These are phyloP conservation scores for Furcifer pardalis DNA, from an alignment of 2,797 vertebrate species.

Conservation along the genomic window DNA sequence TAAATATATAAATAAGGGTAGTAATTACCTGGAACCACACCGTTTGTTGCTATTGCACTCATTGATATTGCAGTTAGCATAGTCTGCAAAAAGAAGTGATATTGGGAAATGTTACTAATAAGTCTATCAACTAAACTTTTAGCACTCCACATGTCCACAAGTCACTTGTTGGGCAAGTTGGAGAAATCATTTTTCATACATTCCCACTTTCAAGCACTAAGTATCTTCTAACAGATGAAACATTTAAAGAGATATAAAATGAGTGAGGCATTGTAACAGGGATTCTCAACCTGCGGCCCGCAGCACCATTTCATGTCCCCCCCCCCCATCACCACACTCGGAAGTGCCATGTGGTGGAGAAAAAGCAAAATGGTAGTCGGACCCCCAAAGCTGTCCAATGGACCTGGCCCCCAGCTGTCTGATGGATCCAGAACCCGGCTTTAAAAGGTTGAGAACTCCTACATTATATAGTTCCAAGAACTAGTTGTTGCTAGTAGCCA, in stretches of 20 bases:
- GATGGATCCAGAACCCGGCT: too few species aligned
- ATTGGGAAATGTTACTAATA: not conserved
- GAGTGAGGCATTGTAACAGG: not conserved
- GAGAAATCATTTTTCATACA: not conserved
- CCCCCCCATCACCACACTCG: too few species aligned
- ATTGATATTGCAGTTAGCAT: slow-evolving; percentile 98
- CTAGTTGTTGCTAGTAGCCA: not conserved
- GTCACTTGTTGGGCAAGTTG: not conserved
- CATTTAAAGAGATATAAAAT: not conserved
- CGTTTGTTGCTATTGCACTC: slow-evolving; percentile 98
- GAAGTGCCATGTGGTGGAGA: too few species aligned
- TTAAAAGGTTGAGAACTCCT: too few species aligned
- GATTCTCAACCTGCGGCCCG: too few species aligned
- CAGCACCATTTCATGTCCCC: too few species aligned
- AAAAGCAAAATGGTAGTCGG: too few species aligned
- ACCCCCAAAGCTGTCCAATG: too few species aligned
- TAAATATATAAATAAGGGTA: slow-evolving; percentile 20
- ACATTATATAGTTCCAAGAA: not conserved
- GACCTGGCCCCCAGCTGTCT: too few species aligned
- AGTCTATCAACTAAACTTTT: too few species aligned
- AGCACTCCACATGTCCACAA: not conserved
- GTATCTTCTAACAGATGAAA: not conserved
- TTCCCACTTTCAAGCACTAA: not conserved
- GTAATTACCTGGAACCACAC: slow-evolving; percentile 92
- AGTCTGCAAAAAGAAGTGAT: slow-evolving; percentile 78